Evolutionary conservation across 2,113 vertebrate species (phyloP), one percentile per base, ranked within the genome.

Genomic region (Psilopogon haemacephalus): DNA sequence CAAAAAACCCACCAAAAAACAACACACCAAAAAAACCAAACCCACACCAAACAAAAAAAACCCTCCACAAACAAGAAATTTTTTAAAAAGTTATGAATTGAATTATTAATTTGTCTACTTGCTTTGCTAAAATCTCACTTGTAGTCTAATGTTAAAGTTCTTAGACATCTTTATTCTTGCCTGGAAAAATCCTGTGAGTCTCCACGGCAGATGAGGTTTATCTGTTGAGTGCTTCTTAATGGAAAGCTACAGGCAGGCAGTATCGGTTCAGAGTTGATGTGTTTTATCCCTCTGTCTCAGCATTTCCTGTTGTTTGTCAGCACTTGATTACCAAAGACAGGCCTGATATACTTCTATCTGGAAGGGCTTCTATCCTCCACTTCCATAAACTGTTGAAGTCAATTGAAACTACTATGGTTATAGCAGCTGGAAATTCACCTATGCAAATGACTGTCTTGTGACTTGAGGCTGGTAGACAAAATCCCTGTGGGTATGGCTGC

Each of bases 71-170:
- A 44, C 17, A 18, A 42, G 40, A 42, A 44, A 48, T n/a, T n/a
- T n/a, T n/a, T n/a, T n/a, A n/a, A 37, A 42, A 38, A 14, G 4
- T 54, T 71, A 32, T 0, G 1, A 8, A 28, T 44, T 20, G 5
- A n/a, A 74, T 56, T 69, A 20, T 48, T 60, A 4, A 30, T 74
- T 54, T 67, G 46, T 52, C 32, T 52, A 4, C 67, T 71, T 70
- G 7, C 17, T 86, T 86, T 58, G 27, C 20, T 63, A 52, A 11
- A n/a, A 77, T 19, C 33, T 81, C 11, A 16, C n/a, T 50, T 24
- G 9, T 12, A 55, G 19, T 44, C 21, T 73, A 55, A 63, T 42
- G 4, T 8, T 42, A 55, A 69, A 80, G 5, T 5, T 79, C 75
- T 35, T 59, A 76, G 23, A 40, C 15, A 44, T 1, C 9, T 82